Base-by-base conservation (phyloP, 2,113 vertebrate species). In the Clarias gariepinus region DNA sequence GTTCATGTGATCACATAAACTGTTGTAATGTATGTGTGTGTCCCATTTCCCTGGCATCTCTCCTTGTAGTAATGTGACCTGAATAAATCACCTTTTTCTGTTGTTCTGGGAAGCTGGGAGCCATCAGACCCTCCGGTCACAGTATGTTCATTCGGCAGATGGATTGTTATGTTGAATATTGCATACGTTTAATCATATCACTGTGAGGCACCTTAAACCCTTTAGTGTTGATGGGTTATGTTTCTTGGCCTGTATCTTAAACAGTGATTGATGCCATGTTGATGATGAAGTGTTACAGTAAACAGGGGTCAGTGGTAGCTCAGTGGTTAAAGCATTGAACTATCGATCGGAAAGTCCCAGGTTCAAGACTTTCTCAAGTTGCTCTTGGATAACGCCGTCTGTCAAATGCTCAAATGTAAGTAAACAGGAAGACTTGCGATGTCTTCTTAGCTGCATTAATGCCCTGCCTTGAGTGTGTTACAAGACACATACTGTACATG, bases 111-210 rank as follows among this genome's bases (percentile, higher is more conserved):
- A 61, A 58, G 52, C 28, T 30, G 57, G 15, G 74, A 87, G 64
- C 23, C 25, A 63, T 81, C 66, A 15, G n/a, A 74, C 66, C 77
- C 28, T 74, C 83, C 12, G 16, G 64, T 80, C 52, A 83, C 57
- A 74, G 28, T 68, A 52, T 69, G 73, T 73, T 12, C 64, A 88
- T 73, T 73, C 0, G 18, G 4, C 57, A 19, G n/a, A 57, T 30
- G 76, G 21, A n/a, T 4, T 58, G 53, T 0, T 84, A 41, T 69
- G 33, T 53, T 53, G 21, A 15, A 69, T 60, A 80, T 73, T 79
- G 30, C 47, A 47, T 78, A 19, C 47, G 23, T 57, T 33, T 60
- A 30, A 23, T 60, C 7, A 73, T 12, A 58, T 57, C n/a, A 21
- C 64, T 33, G 16, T 73, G 53, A 74, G 47, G 58, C 16, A 61